These are phyloP conservation scores for Heliconius ismenius DNA, from an alignment of 2,888 invertebrate species.

Conservation along the genomic window DNA sequence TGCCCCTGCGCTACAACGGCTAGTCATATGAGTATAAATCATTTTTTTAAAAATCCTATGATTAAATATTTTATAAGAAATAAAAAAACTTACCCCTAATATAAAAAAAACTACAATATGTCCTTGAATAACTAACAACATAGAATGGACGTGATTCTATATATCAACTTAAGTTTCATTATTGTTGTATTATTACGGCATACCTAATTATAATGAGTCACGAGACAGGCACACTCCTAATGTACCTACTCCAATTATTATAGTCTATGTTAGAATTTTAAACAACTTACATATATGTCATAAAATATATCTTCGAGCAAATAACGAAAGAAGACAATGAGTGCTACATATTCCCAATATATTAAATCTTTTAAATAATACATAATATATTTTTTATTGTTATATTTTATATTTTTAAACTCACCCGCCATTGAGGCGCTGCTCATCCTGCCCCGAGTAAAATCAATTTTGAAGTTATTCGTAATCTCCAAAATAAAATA, in stretches of 20 bases:
- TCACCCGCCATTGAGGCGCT: slow-evolving; percentile 81
- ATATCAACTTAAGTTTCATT: background rate
- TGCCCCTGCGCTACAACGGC: too few species aligned
- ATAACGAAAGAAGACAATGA: background rate
- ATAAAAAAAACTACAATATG: background rate
- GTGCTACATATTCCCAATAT: background rate
- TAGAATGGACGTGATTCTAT: background rate
- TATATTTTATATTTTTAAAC: slow-evolving; percentile 43
- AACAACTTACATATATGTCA: background rate
- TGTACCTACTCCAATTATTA: background rate
- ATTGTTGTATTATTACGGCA: background rate
- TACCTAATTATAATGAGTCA: slow-evolving; percentile 17
- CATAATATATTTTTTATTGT: background rate
- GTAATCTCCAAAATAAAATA: slow-evolving; percentile 38
- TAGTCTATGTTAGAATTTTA: slow-evolving; percentile 6
- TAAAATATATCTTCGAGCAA: too few species aligned
- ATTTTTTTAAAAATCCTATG: background rate
- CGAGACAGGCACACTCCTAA: background rate
- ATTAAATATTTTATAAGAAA: background rate
- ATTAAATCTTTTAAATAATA: background rate
- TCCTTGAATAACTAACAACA: background rate
- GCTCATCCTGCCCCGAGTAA: slow-evolving; percentile 77
- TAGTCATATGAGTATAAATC: background rate
- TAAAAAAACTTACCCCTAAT: background rate
- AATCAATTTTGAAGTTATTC: slow-evolving; percentile 72